Base-by-base conservation (phyloP, 2,113 vertebrate species). In the Neoarius graeffei region DNA sequence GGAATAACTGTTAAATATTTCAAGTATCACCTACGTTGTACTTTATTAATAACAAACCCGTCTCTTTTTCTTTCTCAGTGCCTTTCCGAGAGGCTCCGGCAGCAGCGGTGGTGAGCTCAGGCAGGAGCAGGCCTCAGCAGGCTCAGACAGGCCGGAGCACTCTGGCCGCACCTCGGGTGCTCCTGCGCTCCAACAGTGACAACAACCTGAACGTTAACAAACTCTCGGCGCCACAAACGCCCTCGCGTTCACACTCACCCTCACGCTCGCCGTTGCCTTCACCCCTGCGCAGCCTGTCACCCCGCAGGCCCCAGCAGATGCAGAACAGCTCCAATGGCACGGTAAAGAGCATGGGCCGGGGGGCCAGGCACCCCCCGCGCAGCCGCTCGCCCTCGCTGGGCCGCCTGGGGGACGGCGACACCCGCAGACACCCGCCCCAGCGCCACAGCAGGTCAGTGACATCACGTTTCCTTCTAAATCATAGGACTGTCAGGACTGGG, bases 181-280 rank as follows among this genome's bases (percentile, higher is more conserved):
- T 98, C 89, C 96, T 97, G 30, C 96, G 97, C 48, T 98, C 97
- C 88, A 98, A 97, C 93, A 98, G 97, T 0, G 97, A 97, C 94
- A 98, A 97, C 94, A 97, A 97, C 89, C 95, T 97, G 86, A 94
- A 88, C 90, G 74, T 91, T 35, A 88, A 86, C 88, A 87, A 88
- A 81, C 84, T 86, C 10, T 66, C 69, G 0, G 50, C 67, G 14
- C 80, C 27, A 2, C 80, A 81, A 27, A 81, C 80, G 17, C 62
- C 85, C 35, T 84, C 50, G 0, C 83, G 83, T 87, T 96, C 96
- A 0, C 95, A 94, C 84, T 96, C 96, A 94, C 94, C 96, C 7
- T 94, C 94, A 50, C 92, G 94, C 35, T 90, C 95, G 8, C 91
- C 94, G 20, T 92, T 94, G 2, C 90, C 96, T 88, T 93, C 95